Evolutionary conservation across 2,888 invertebrate genomes (phyloP), one percentile per base, ranked within the genome.

Genomic region (Apotomis capreana): DNA sequence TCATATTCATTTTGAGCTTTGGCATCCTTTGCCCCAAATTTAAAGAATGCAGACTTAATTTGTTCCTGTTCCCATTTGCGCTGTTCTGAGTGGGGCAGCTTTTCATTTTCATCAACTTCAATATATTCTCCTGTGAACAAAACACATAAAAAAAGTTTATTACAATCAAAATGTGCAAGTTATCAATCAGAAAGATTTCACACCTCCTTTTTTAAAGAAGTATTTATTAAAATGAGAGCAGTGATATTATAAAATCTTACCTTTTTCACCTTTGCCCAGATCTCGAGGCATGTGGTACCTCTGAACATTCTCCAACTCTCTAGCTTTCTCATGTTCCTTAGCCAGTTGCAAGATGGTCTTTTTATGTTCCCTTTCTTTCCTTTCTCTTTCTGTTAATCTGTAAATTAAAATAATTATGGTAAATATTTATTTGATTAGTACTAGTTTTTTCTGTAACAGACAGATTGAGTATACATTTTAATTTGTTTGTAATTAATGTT

Each of bases 61-160:
- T 99, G 98, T 85, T 99, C 99, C 74, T 98, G 97, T 89, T 99
- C 99, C 99, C 99, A 99, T 93, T 98, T 98, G 79, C 96, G 96
- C 89, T 97, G 97, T 79, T 97, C 97, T 0, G 96, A 97, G 83
- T 97, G 96, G 0, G 96, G 96, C 75, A 96, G 93, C 80, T 96
- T 96, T 86, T 99, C 98, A 77, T 95, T 94, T 78, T 97, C 97
- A 89, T 98, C 97, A 46, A 97, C 96, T 92, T 98, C 97, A 75
- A 97, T 94, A 89, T 97, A 97, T 81, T 96, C 95, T 68, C 95
- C 95, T 92, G 86, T 15, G 54, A 44, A 64, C 6, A 64, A 64
- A 51, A n/a, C 37, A 62, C 8, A 51, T 37, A n/a, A 51, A n/a
- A 0, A 36, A 12, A 55, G 26, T 36, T 26, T 26, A 26, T 26